Percentiles rank a stretch among this genome's conserved stretches.
Evolutionary conservation across 2,888 invertebrate genomes (phyloP).

Genomic region (Polydrusus pterygomalis): DNA sequence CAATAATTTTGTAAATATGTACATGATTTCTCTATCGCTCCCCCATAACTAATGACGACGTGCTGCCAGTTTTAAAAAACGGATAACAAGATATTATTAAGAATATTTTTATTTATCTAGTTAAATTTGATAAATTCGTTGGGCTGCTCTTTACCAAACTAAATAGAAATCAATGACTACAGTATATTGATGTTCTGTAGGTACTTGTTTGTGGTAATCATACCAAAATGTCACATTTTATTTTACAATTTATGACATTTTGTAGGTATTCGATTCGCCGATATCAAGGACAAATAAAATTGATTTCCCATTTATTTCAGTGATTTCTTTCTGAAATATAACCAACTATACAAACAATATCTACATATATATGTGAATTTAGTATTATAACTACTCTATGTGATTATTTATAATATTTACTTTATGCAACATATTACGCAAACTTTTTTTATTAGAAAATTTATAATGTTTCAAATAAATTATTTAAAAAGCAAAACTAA

Average conservation of each 20-base stretch:
- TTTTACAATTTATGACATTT: slow-evolving; percentile 9
- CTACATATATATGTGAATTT: slow-evolving; percentile 42
- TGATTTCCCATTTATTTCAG: slow-evolving; percentile 7
- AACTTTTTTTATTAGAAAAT: slow-evolving; percentile 49
- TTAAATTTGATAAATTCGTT: too few species aligned
- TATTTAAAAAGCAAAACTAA: slow-evolving; percentile 46
- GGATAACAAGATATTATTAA: too few species aligned
- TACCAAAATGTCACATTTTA: slow-evolving; percentile 11
- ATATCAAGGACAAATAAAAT: slow-evolving; percentile 11
- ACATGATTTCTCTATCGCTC: too few species aligned
- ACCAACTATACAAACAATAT: slow-evolving; percentile 37
- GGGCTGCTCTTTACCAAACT: slow-evolving; percentile 1
- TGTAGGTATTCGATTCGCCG: background rate
- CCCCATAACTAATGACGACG: too few species aligned
- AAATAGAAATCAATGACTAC: slow-evolving; percentile 36
- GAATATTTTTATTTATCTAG: too few species aligned
- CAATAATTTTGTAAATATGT: too few species aligned
- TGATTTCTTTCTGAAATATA: slow-evolving; percentile 25
- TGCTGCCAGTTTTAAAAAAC: too few species aligned
- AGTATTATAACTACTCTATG: slow-evolving; percentile 54
- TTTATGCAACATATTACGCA: slow-evolving; percentile 43
- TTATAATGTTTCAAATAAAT: slow-evolving; percentile 54
- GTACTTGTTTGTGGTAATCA: slow-evolving; percentile 23
- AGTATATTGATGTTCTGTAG: slow-evolving; percentile 30
- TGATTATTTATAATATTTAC: slow-evolving; percentile 53